Percentiles rank a stretch among this genome's conserved stretches.
These are phyloP conservation scores for Formica aserva DNA, from an alignment of 2,888 invertebrate species.

Conservation along the genomic window DNA sequence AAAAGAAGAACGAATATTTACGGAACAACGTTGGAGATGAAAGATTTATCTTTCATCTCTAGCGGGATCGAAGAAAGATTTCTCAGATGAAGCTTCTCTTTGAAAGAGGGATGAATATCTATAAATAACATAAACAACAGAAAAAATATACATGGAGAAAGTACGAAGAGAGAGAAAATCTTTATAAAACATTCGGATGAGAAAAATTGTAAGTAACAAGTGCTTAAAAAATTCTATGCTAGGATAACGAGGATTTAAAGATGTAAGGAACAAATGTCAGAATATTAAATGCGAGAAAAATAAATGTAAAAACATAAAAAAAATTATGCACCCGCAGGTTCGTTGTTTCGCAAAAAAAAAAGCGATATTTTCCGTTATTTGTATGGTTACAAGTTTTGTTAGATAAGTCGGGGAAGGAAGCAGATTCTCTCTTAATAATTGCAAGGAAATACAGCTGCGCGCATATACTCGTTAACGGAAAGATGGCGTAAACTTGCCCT, in stretches of 20 bases:
- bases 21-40: not conserved
- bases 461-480: constrained; percentile 63
- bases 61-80: not conserved
- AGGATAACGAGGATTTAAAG: not conserved
- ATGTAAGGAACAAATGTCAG: not conserved
- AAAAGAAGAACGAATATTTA: constrained; percentile 7
- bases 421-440: constrained; percentile 49
- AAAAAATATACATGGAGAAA: not conserved
- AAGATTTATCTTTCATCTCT: not conserved
- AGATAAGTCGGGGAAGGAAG: constrained; percentile 40
- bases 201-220: not conserved
- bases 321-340: not conserved
- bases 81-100: not conserved
- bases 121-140: not conserved
- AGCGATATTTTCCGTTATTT: not conserved
- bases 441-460: constrained; percentile 54
- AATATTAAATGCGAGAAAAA: not conserved
- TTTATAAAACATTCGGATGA: not conserved
- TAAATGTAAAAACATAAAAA: not conserved
- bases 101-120: not conserved
- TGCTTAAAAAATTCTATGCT: not conserved
- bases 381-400: constrained; percentile 36
- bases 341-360: not conserved
- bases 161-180: not conserved
- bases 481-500: constrained; percentile 71